A percentile compares a stretch with the other conserved stretches of the same genome.
Conservation (phyloP, 2,113 vertebrate genomes). For the Paradoxurus hermaphroditus region DNA sequence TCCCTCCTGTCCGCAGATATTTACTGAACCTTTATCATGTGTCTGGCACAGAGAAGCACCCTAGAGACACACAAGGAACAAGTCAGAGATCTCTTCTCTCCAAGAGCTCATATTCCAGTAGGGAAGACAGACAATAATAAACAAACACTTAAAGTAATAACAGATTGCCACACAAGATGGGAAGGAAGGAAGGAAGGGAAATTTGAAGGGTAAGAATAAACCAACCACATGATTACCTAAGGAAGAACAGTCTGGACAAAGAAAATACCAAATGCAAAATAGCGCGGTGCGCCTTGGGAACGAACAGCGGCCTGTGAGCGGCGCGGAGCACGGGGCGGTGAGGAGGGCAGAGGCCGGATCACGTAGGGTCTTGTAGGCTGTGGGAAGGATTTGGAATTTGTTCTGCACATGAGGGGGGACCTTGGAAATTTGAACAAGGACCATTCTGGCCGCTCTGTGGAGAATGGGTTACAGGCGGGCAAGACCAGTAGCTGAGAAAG, state of each 20-base stretch:
- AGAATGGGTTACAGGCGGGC: not conserved
- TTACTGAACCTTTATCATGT: not conserved
- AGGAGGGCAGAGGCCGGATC: not conserved
- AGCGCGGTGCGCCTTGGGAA: accelerated
- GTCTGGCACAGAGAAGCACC: not conserved
- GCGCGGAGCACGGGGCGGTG: not conserved
- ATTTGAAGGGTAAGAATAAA: not conserved
- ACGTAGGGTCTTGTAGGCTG: accelerated
- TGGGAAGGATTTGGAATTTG: not conserved
- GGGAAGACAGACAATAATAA: not conserved
- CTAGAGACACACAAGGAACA: not conserved
- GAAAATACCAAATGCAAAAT: not conserved
- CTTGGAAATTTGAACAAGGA: not conserved
- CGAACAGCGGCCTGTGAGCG: not conserved
- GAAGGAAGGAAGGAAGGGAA: not conserved
- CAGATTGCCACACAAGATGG: not conserved
- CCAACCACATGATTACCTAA: not conserved
- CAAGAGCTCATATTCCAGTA: not conserved
- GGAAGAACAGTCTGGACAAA: not conserved
- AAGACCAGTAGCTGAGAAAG: not conserved
- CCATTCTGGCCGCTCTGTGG: not conserved
- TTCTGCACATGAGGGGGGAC: not conserved
- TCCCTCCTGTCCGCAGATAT: not conserved
- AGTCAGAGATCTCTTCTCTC: not conserved
- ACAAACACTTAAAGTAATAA: not conserved